Evolutionary conservation across 2,888 invertebrate species (phyloP).

Genomic region (Lycocerus yunnanus): DNA sequence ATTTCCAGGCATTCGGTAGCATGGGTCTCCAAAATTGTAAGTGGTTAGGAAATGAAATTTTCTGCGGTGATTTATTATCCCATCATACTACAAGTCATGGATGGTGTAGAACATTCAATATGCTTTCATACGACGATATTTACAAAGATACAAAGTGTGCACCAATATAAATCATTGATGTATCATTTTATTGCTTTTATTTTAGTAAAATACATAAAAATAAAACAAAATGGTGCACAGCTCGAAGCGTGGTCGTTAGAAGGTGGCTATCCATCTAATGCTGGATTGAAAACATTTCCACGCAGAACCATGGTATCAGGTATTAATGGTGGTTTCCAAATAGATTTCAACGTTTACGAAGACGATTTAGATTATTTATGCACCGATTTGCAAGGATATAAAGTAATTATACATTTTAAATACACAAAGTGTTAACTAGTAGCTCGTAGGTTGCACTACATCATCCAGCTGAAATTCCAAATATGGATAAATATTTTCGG

Average conservation of each 20-base stretch:
- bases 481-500: slow-evolving; percentile 36
- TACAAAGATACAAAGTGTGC: not conserved
- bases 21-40: not conserved
- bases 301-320: slow-evolving; percentile 64
- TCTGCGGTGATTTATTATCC: not conserved
- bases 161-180: too few relatives aligned
- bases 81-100: not conserved
- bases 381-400: slow-evolving; percentile 10
- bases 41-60: not conserved
- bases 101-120: slow-evolving; percentile 4
- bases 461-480: slow-evolving; percentile 45
- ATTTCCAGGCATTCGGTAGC: not conserved
- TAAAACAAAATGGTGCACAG: not conserved
- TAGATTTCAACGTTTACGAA: slow-evolving; percentile 56
- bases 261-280: slow-evolving; percentile 61
- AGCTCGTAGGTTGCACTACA: slow-evolving; percentile 44
- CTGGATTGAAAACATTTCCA: slow-evolving; percentile 66
- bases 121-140: slow-evolving; percentile 2
- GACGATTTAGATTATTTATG: slow-evolving; percentile 66
- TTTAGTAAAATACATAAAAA: not conserved
- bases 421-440: too few relatives aligned
- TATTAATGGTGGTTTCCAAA: not conserved
- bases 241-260: slow-evolving; percentile 63
- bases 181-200: not conserved
- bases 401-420: too few relatives aligned